Evolutionary conservation across 2,888 invertebrate genomes (phyloP), one percentile per base, ranked within the genome.

Genomic region (Glaucopsyche alexis): DNA sequence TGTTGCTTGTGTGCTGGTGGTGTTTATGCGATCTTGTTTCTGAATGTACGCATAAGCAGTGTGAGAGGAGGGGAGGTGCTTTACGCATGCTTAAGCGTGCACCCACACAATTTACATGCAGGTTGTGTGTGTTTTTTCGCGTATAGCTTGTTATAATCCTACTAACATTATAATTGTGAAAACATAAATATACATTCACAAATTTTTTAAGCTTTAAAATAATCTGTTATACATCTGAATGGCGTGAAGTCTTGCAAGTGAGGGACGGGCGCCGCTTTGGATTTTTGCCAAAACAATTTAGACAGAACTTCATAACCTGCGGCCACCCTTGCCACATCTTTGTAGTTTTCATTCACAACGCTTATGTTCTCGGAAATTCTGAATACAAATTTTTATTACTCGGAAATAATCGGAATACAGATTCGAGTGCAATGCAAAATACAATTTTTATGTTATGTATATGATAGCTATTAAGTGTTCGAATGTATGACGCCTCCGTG

Each of bases 331-430:
- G 69, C 55, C 50, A 29, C 29, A 72, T 67, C 71, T 71, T 74
- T 55, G 71, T 71, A 75, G 70, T 72, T 73, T 70, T 71, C 52
- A 70, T 47, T 71, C 42, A 60, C 60, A 14, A 29, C 47, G 19
- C 38, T 47, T 72, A 45, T 72, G 64, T 72, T 65, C 55, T 69
- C 50, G 42, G 69, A 74, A 71, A 71, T 55, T 69, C 73, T 75
- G 40, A 55, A 74, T 73, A 76, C 72, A 72, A 60, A 81, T 80
- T 80, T 83, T 29, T 29, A 29, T 29, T 82, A 82, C 81, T 82
- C 83, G 40, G 19, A 45, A 29, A 3, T 82, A 82, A 80, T 82
- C 83, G 40, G 19, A 45, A 67, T 19, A 47, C 67, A 45, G 11
- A 67, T 16, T 47, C 19, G 67, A 47, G 13, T 47, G n/a, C 16